A percentile compares a stretch with the other conserved stretches of the same genome.
Evolutionary conservation across 2,113 vertebrate genomes (phyloP).

Genomic region (Neotragus pygmaeus): DNA sequence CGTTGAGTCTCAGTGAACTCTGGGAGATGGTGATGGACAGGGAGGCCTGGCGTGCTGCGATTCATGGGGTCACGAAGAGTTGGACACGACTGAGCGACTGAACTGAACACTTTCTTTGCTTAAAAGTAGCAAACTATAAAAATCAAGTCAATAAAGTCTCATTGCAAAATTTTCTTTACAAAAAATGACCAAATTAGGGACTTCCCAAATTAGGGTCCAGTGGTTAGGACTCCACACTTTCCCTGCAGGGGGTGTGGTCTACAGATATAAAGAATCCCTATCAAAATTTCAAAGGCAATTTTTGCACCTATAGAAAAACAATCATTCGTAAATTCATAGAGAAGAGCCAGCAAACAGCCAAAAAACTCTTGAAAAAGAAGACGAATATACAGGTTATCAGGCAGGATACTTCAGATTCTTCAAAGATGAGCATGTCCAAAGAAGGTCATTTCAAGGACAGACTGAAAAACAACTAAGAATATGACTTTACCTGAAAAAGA

Average conservation of each 20-base stretch:
- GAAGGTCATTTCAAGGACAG: neutral
- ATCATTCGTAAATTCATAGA: neutral
- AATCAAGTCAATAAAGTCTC: conserved; percentile 30
- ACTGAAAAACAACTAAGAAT: neutral
- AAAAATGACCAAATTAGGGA: neutral
- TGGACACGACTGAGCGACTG: too few relatives aligned
- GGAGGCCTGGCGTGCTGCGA: too few relatives aligned
- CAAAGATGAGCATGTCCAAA: neutral
- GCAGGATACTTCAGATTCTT: neutral
- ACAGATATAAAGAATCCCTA: neutral
- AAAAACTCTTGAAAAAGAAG: neutral
- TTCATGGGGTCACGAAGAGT: too few relatives aligned
- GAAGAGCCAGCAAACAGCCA: neutral
- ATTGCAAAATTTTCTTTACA: neutral
- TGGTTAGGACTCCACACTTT: neutral
- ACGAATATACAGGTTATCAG: neutral
- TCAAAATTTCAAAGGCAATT: neutral
- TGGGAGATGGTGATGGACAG: too few relatives aligned
- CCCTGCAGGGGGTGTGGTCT: neutral
- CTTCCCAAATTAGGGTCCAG: neutral
- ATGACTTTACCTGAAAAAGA: neutral
- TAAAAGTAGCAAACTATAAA: conserved; percentile 43
- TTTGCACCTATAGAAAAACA: neutral
- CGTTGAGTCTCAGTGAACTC: too few relatives aligned
- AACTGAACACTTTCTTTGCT: conserved; percentile 43